Conservation (phyloP, 2,888 invertebrate species). For the Leptinotarsa peninsularis region DNA sequence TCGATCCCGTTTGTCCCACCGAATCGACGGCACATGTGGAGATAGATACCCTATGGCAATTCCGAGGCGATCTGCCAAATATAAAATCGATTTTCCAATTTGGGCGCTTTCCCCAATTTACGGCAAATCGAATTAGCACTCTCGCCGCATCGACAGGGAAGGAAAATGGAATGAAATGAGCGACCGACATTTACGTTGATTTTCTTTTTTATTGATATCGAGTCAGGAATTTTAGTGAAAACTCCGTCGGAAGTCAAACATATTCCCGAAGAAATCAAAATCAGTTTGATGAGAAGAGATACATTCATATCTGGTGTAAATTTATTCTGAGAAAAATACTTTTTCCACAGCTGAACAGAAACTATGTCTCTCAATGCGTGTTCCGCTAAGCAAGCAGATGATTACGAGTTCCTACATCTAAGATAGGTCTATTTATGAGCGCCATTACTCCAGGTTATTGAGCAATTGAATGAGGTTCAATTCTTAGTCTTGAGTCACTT, state of each 20-base stretch:
- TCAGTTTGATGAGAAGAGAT: no score
- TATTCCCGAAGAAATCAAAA: no score
- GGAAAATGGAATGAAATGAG: constrained; percentile 23
- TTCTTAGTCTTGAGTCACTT: no score
- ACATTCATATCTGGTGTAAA: no score
- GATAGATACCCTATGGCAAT: constrained; percentile 31
- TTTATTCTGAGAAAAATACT: no score
- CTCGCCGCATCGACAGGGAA: constrained; percentile 21
- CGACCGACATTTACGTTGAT: constrained; percentile 8
- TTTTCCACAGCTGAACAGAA: no score
- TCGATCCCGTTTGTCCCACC: constrained; percentile 11
- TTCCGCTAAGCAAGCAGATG: no score
- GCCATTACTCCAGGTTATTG: no score
- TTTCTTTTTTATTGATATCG: background rate
- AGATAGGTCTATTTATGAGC: no score
- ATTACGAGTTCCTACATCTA: no score
- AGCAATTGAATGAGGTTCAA: no score
- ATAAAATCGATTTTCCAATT: constrained; percentile 45
- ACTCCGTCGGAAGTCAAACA: background rate
- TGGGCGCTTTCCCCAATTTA: constrained; percentile 47
- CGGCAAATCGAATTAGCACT: constrained; percentile 47
- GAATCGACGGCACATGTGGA: constrained; percentile 18
- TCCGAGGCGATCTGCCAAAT: constrained; percentile 33
- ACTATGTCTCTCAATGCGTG: no score
- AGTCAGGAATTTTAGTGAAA: background rate